phyloP scores from a whole-genome alignment of 2,797 vertebrate species.

The Enteromius paludinosus region DNA sequence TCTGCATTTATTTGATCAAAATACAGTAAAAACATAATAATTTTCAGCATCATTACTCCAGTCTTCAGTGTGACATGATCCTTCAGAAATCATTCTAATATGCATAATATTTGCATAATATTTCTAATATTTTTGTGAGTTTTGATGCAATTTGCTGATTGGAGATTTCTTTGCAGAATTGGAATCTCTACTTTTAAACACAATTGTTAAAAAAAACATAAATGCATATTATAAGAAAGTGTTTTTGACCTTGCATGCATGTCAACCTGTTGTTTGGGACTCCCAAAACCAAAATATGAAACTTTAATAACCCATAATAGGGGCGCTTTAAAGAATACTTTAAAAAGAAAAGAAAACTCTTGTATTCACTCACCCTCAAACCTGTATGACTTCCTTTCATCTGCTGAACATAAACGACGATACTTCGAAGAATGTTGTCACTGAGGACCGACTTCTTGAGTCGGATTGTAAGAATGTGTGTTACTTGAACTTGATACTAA shows the following conservation, averaged over 20 bases:
- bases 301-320: no score
- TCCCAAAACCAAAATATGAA: no score
- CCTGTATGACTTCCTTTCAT: neutral
- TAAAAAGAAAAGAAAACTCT: no score
- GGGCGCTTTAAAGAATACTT: no score
- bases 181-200: no score
- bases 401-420: neutral
- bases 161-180: neutral
- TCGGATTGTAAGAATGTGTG: neutral
- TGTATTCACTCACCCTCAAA: neutral
- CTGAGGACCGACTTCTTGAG: neutral
- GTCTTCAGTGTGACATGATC: neutral
- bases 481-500: neutral
- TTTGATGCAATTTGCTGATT: neutral
- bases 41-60: neutral
- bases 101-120: no score
- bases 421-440: neutral
- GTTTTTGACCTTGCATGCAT: no score
- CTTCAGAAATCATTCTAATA: neutral
- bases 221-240: no score
- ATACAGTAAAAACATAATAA: neutral
- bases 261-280: no score
- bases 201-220: neutral
- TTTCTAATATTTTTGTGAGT: no score
- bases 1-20: neutral